Evolutionary conservation across 2,888 invertebrate genomes (phyloP), one percentile per base, ranked within the genome.

Genomic region (Pyrgus malvae): DNA sequence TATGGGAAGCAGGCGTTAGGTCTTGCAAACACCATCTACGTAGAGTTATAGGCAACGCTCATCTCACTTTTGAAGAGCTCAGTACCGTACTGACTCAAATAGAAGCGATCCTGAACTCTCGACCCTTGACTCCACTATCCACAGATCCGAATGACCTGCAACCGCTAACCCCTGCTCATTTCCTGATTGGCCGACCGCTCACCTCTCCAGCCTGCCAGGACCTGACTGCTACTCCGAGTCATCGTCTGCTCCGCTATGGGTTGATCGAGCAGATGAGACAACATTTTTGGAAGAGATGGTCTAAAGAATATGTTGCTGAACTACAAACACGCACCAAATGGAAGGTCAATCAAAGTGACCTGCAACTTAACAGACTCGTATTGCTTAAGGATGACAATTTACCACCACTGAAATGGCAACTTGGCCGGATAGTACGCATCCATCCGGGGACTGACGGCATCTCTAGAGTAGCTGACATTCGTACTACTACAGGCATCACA

Each of bases 61-160:
- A 44, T 27, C 16, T 44, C 3, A 44, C 44, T 11, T 44, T 12
- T 12, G 57, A 60, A 25, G 61, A 49, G 27, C 50, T 29, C 11
- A 40, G n/a, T 12, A 57, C 55, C 5, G 45, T 55, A 9, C 57
- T 55, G 25, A 38, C 50, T 19, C 55, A 56, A 33, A 48, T 56
- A 11, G 59, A 58, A 51, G 58, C 58, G 16, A 27, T 58, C 21
- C 55, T 61, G 6, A 61, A 61, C 37, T 61, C 60, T 46, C 55
- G 62, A 8, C 35, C 35, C 3, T 8, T 35, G 9, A 16, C 35
- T 17, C 14, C 35, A 2, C 6, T 35, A 7, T 35, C 35, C 16
- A 8, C 35, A 9, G 35, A 35, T 17, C 35, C 35, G 2, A 17
- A 35, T 9, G 35, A 35, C 9, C 14, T 17, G 1, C 14, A 2